Conservation (phyloP, 2,113 vertebrate species). For the Furnarius figulus region DNA sequence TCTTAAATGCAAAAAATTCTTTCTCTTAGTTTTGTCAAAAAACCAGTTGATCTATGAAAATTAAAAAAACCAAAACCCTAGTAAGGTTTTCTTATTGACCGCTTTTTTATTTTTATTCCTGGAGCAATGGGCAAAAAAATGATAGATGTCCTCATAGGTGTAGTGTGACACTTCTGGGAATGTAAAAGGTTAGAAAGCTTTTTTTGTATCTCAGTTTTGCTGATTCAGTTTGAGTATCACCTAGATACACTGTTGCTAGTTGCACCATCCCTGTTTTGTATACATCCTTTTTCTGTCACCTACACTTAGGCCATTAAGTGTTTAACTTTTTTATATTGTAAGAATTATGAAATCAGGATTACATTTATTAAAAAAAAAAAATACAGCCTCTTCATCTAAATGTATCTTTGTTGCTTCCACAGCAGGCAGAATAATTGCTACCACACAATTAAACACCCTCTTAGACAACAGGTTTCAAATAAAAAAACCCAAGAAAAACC, state of each 20-base stretch:
- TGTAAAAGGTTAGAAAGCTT: background rate
- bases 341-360: slow-evolving; percentile 51
- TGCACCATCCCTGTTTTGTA: slow-evolving; percentile 25
- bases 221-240: background rate
- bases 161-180: background rate
- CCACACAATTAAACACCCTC: background rate
- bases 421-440: background rate
- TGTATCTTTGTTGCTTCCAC: background rate
- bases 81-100: background rate
- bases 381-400: slow-evolving; percentile 24
- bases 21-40: background rate
- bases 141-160: background rate
- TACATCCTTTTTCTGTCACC: slow-evolving; percentile 61
- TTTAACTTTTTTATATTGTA: background rate
- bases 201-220: background rate
- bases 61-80: background rate
- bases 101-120: background rate
- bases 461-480: background rate
- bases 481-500: background rate
- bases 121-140: background rate
- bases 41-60: background rate
- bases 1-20: background rate
- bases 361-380: slow-evolving; percentile 32
- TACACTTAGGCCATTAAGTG: slow-evolving; percentile 3
- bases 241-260: background rate